Evolutionary conservation across 2,888 invertebrate genomes (phyloP).

Genomic region (Andrena minutula): DNA sequence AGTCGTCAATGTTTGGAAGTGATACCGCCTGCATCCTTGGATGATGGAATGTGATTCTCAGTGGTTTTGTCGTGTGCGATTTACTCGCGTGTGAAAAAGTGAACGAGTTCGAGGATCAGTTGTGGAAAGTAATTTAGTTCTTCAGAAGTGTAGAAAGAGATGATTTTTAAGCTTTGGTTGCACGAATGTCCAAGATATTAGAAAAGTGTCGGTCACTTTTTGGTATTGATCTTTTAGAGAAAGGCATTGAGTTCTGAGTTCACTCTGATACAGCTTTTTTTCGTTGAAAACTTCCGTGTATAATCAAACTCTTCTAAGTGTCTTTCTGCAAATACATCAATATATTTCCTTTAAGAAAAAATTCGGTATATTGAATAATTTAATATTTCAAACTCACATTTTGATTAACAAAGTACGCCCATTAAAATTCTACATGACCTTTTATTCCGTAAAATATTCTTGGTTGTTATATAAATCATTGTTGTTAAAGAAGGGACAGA

Average conservation of each 20-base stretch:
- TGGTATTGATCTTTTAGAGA: constrained; percentile 47
- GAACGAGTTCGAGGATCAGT: not conserved
- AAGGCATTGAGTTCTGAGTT: constrained; percentile 11
- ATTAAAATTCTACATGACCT: not conserved
- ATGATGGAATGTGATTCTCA: constrained; percentile 9
- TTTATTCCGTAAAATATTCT: not conserved
- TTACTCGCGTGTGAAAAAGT: constrained; percentile 34
- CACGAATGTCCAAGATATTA: constrained; percentile 34
- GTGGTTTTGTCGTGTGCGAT: constrained; percentile 4
- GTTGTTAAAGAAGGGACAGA: not conserved
- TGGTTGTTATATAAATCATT: not conserved
- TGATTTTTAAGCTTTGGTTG: constrained; percentile 16
- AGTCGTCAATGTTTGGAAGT: not conserved
- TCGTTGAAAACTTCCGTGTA: not conserved
- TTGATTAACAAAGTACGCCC: no score
- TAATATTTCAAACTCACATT: no score
- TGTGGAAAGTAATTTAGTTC: not conserved
- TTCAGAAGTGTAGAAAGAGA: not conserved
- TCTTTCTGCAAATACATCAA: not conserved
- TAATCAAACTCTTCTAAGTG: not conserved
- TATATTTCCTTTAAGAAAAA: not conserved
- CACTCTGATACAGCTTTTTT: not conserved
- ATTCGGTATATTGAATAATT: not conserved
- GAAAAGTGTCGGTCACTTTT: constrained; percentile 37
- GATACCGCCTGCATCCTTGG: not conserved